phyloP scores from a whole-genome alignment of 2,113 vertebrate genomes.

The Cairina moschata region DNA sequence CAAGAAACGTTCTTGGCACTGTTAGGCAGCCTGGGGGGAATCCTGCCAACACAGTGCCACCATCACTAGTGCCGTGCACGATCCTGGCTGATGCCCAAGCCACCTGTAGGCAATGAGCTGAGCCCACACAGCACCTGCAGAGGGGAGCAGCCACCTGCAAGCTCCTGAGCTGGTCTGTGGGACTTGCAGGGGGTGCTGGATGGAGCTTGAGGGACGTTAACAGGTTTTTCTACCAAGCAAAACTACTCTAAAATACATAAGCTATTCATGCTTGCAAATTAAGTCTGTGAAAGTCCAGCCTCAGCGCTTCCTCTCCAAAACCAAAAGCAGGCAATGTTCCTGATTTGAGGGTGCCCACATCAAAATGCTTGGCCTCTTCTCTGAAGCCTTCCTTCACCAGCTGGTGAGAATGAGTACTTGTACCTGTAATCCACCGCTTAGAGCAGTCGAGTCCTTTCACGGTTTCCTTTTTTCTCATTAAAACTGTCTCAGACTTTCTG shows the following conservation, averaged over 20 bases:
- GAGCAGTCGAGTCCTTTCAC: neutral
- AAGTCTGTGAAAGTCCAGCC: neutral
- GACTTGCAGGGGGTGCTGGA: rapidly evolving
- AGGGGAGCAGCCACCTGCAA: rapidly evolving
- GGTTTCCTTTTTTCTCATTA: neutral
- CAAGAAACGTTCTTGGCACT: neutral
- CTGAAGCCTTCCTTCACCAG: neutral
- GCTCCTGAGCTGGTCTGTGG: neutral
- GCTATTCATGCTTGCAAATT: neutral
- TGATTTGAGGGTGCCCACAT: neutral
- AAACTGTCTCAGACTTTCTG: neutral
- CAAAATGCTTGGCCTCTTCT: neutral
- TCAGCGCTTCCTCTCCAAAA: neutral
- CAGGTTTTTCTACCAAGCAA: neutral
- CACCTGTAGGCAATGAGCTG: neutral
- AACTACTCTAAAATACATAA: neutral
- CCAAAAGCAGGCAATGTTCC: neutral
- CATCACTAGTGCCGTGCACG: neutral
- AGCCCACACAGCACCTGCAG: neutral
- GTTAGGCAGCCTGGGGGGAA: neutral
- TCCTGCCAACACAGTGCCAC: neutral
- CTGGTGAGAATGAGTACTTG: too few species aligned
- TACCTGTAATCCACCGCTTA: neutral
- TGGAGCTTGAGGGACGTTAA: neutral
- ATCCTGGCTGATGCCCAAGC: neutral